phyloP scores from a whole-genome alignment of 2,888 invertebrate genomes.

The Hetaerina titia region DNA sequence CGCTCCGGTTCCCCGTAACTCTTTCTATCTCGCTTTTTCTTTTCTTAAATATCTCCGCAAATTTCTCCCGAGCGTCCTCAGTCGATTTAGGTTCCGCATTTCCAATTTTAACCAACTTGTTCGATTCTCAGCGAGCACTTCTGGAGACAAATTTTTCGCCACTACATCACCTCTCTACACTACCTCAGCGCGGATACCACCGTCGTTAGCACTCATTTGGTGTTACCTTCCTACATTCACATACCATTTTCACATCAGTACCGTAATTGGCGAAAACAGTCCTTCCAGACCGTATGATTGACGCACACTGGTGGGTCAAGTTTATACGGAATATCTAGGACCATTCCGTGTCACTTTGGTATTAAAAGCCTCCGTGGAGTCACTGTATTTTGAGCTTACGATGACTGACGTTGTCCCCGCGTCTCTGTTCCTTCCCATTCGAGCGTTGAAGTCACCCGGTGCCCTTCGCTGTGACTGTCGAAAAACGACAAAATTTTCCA shows the following conservation, averaged over 20 bases:
- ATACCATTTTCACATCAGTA: background rate
- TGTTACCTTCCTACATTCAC: background rate
- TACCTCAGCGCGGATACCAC: background rate
- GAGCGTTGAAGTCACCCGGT: slow-evolving; percentile 18
- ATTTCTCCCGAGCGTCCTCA: background rate
- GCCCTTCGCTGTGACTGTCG: background rate
- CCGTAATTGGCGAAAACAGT: background rate
- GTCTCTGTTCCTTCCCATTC: background rate
- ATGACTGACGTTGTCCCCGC: background rate
- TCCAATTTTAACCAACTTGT: background rate
- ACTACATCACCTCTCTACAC: background rate
- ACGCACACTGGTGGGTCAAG: background rate
- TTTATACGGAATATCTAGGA: background rate
- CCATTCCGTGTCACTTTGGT: background rate
- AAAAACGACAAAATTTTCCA: background rate
- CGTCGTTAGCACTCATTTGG: background rate
- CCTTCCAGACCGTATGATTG: background rate
- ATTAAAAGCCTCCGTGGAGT: no score
- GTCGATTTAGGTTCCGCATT: background rate
- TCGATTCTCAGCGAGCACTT: background rate
- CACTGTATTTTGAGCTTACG: background rate
- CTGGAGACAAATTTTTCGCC: background rate
- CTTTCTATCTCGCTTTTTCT: background rate
- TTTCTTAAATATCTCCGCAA: background rate
- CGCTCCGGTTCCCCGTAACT: background rate